Conservation (phyloP, 2,113 vertebrate genomes). For the Pluvialis apricaria region DNA sequence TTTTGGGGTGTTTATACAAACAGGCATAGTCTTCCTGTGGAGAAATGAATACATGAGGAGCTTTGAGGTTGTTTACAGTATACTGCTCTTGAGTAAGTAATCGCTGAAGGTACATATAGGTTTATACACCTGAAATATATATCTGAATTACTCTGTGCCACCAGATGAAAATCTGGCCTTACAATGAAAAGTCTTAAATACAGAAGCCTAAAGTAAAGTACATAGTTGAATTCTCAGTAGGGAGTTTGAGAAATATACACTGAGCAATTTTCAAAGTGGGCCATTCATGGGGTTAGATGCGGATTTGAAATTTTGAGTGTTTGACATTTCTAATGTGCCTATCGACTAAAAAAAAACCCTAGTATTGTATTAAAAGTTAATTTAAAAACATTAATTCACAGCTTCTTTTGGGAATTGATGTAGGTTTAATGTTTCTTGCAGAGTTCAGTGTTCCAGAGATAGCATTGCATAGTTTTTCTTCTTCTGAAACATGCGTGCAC, state of each 20-base stretch:
- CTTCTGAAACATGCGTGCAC: not conserved
- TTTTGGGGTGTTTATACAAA: not conserved
- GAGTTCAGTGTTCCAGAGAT: not conserved
- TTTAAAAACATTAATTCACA: not conserved
- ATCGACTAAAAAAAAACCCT: not conserved
- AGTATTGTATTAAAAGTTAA: not conserved
- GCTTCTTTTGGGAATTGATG: not conserved
- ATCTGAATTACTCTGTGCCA: not conserved
- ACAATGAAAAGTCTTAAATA: not conserved
- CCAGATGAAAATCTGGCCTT: not conserved
- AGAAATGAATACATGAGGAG: not conserved
- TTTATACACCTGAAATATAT: not conserved
- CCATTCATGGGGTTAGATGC: rapidly evolving
- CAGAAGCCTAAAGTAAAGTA: not conserved
- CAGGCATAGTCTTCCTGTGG: not conserved
- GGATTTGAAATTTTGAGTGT: not conserved
- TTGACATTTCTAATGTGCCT: not conserved
- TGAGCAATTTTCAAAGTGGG: not conserved
- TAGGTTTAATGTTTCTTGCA: not conserved
- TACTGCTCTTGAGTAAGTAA: not conserved
- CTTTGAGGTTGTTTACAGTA: not conserved
- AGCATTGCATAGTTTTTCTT: not conserved
- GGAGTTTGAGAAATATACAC: not conserved
- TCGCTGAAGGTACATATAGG: not conserved
- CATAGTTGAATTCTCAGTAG: not conserved